Conservation (phyloP, 2,888 invertebrate species). For the Synergus gifuensis region DNA sequence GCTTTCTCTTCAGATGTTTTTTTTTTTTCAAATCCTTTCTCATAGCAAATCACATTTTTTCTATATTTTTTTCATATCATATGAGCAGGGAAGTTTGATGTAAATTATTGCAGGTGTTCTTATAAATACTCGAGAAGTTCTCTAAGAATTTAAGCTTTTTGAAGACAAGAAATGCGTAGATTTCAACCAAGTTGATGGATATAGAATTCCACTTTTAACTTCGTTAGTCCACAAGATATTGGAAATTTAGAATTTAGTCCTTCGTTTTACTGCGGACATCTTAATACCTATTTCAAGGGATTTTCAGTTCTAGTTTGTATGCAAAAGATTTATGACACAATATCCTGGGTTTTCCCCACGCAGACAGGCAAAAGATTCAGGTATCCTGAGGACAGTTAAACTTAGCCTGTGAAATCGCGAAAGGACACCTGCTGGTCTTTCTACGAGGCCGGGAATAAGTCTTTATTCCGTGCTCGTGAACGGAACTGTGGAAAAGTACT, state of each 20-base stretch:
- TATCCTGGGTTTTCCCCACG: background rate
- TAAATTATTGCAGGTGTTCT: too few species aligned
- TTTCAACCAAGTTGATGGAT: background rate
- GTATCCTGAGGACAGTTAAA: constrained; percentile 4
- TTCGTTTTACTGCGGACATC: background rate
- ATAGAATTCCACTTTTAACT: background rate
- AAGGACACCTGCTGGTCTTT: background rate
- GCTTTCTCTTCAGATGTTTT: constrained; percentile 3
- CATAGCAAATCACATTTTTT: background rate
- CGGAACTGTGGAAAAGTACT: constrained; percentile 13
- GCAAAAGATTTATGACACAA: constrained; percentile 1
- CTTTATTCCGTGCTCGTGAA: constrained; percentile 14
- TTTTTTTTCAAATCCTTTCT: constrained; percentile 1
- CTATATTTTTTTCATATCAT: too few species aligned
- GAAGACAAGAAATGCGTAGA: too few species aligned
- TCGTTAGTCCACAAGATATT: background rate
- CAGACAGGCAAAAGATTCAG: constrained; percentile 1
- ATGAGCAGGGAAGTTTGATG: too few species aligned
- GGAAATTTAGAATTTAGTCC: background rate
- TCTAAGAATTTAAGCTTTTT: too few species aligned
- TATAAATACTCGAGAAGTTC: too few species aligned
- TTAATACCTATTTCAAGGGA: background rate
- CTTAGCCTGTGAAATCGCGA: background rate
- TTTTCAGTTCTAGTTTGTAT: background rate
- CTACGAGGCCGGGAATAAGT: background rate